Base-by-base conservation (phyloP, 1,140 invertebrate genomes). In the Aethina tumida region DNA sequence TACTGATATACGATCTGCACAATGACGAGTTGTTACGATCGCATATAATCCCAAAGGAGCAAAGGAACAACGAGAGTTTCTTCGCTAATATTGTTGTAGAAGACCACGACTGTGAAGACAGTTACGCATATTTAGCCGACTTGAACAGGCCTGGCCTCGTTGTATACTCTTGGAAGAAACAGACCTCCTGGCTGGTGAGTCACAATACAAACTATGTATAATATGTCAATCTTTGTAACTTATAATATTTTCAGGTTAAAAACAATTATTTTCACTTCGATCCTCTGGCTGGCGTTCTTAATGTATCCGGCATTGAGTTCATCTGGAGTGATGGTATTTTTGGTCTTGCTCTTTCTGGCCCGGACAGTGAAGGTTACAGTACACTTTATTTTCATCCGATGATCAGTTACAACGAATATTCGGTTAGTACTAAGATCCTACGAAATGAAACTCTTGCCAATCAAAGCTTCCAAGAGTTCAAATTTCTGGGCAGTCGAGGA, bases 321-420 rank as follows among this genome's bases (percentile, higher is more conserved):
- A 74, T 74, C 41, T 84, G 81, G 80, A 71, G 70, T 4, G 83
- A 87, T 52, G 81, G 78, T 5, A 52, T 87, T 1, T 84, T 84
- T 35, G 81, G 82, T 1, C 55, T 85, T 27, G 75, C 75, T 0
- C 29, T 60, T 3, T 71, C 73, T 2, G 71, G 70, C 4, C 69
- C 74, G 0, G 68, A 70, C 27, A 43, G 60, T 2, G 73, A 81
- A 38, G 79, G 79, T 17, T 81, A 64, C 51, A 76, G 80, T 37
- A 81, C 73, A 0, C 50, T 85, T 2, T 86, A 82, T 46, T 87
- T 85, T 65, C 82, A 85, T 56, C 77, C 82, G 0, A 67, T 86
- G 46, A 73, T 77, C 7, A 83, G 81, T 41, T 77, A 68, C 9
- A 72, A 76, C 52, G 81, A 85, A 53, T 87, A 82, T 53, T 56